Evolutionary conservation across 64 coral and sea anemone species (phyloP).

Genomic region (Anthopleura sola): DNA sequence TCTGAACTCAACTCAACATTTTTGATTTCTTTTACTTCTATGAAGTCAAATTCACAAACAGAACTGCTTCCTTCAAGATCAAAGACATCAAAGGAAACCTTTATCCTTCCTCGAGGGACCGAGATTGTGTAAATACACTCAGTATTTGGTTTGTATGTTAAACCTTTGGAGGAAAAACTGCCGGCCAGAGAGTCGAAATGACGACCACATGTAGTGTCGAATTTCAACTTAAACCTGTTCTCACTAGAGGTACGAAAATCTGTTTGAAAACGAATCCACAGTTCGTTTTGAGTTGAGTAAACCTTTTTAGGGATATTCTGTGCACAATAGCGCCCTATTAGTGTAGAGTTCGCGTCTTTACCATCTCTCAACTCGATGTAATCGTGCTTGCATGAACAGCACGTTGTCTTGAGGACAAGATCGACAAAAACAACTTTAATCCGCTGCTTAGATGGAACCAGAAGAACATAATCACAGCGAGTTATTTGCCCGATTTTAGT

Average conservation of each 20-base stretch:
- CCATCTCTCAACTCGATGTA: constrained; percentile 92
- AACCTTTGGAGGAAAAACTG: constrained; percentile 62
- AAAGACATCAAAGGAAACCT: constrained; percentile 82
- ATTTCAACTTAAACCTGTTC: constrained; percentile 78
- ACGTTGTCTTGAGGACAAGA: constrained; percentile 73
- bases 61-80: constrained; percentile 56
- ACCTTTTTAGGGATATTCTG: constrained; percentile 68
- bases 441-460: constrained; percentile 39
- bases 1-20: constrained; percentile 48
- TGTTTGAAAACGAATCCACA: constrained; percentile 81
- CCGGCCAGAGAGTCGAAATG: constrained; percentile 51
- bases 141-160: constrained; percentile 58
- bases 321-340: constrained; percentile 87
- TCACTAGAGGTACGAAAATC: constrained; percentile 58
- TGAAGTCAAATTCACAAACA: constrained; percentile 68
- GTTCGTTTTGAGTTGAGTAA: constrained; percentile 62
- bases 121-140: constrained; percentile 88
- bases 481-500: constrained; percentile 36
- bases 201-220: constrained; percentile 74
- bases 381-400: constrained; percentile 87
- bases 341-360: constrained; percentile 52
- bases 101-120: constrained; percentile 78
- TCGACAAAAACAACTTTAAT: constrained; percentile 71
- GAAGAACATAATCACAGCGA: constrained; percentile 70
- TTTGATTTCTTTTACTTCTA: constrained; percentile 74